Conservation (phyloP, 2,888 invertebrate species). For the Stenotaenia linearis region DNA sequence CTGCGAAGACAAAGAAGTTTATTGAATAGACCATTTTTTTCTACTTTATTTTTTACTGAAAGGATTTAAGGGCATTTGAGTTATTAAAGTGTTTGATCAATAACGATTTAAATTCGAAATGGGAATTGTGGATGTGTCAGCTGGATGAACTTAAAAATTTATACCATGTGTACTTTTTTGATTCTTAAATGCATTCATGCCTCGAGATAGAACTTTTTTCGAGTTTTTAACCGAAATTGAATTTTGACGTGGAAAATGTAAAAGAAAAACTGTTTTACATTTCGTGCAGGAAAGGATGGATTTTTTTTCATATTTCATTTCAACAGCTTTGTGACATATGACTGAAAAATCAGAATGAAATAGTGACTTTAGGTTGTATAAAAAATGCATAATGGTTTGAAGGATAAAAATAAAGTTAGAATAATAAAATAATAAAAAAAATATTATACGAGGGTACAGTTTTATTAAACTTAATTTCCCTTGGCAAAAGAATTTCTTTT, state of each 20-base stretch:
- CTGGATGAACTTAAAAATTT: not conserved
- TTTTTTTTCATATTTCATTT: slow-evolving; percentile 4
- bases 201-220: not conserved
- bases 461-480: slow-evolving; percentile 4
- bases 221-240: not conserved
- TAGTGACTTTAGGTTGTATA: not conserved
- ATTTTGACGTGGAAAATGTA: not conserved
- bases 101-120: not conserved
- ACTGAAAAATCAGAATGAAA: not conserved
- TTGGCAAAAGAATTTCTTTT: not conserved
- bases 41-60: not conserved
- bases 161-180: not conserved
- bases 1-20: not conserved
- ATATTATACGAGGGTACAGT: not conserved
- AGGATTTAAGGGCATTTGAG: not conserved
- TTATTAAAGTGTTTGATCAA: not conserved
- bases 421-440: not conserved
- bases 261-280: not conserved
- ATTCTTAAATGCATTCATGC: not conserved
- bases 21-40: not conserved
- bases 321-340: slow-evolving; percentile 19
- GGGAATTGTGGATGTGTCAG: not conserved
- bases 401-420: not conserved
- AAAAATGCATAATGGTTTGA: not conserved
- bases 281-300: not conserved